phyloP scores from a whole-genome alignment of 2,113 vertebrate genomes.

The Cephalopterus ornatus region DNA sequence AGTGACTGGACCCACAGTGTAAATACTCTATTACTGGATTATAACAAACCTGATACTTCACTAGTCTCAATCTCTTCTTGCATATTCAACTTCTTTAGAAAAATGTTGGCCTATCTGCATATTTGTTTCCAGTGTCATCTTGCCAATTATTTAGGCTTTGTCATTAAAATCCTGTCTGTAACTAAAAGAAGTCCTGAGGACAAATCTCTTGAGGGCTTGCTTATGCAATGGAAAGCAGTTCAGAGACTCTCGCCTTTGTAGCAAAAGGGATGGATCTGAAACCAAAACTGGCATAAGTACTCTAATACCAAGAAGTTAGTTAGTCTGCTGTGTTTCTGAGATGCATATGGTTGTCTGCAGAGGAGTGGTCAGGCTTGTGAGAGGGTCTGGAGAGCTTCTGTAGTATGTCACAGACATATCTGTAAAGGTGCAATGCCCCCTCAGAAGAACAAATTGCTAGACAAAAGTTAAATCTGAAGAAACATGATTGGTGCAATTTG shows the following conservation, averaged over 20 bases:
- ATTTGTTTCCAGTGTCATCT: neutral
- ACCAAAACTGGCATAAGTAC: neutral
- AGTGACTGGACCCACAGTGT: neutral
- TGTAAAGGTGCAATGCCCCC: neutral
- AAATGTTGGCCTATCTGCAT: neutral
- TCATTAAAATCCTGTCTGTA: neutral
- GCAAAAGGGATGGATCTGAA: neutral
- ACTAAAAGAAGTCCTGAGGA: neutral
- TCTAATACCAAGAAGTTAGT: neutral
- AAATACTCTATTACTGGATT: neutral
- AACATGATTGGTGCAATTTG: neutral
- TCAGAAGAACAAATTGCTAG: neutral
- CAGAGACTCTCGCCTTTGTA: neutral
- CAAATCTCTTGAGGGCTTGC: neutral
- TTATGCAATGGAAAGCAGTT: neutral
- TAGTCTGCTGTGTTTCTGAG: neutral
- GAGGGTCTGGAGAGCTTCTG: neutral
- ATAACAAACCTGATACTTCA: neutral
- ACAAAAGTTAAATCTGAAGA: neutral
- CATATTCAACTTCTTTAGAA: neutral
- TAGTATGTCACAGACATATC: accelerated
- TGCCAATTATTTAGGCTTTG: neutral
- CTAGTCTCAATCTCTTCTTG: neutral
- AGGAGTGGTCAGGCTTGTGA: neutral
- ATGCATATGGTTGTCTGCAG: neutral